A percentile compares a stretch with the other conserved stretches of the same genome.
Conservation (phyloP, 1,140 invertebrate species). For the Drosophila yakuba region DNA sequence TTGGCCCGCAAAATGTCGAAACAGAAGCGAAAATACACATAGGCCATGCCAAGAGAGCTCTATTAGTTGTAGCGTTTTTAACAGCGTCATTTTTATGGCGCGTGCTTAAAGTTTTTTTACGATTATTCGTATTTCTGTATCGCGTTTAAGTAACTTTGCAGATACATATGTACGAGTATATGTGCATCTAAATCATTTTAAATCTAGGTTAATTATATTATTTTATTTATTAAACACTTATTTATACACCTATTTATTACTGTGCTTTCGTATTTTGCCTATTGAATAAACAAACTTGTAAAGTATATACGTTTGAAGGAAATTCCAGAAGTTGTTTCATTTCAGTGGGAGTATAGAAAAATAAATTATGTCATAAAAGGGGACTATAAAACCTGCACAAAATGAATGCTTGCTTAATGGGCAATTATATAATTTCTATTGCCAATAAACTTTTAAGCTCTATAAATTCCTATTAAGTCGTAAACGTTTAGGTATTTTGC, state of each 20-base stretch:
- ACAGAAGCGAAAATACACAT: constrained; percentile 7
- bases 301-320: constrained; percentile 37
- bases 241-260: constrained; percentile 77
- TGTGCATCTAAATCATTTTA: not conserved
- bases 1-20: constrained; percentile 48
- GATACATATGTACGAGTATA: not conserved
- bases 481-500: not conserved
- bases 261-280: constrained; percentile 55
- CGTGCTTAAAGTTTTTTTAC: constrained; percentile 44
- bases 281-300: constrained; percentile 66
- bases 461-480: constrained; percentile 1
- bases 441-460: not conserved
- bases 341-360: not conserved
- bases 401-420: not conserved
- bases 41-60: constrained; percentile 64
- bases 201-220: constrained; percentile 69
- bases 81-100: constrained; percentile 55
- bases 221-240: constrained; percentile 70
- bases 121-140: constrained; percentile 40
- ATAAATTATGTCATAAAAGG: not conserved
- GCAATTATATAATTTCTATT: not conserved
- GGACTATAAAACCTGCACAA: not conserved
- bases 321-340: constrained; percentile 13
- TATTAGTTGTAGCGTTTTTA: constrained; percentile 67
- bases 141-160: constrained; percentile 31